Evolutionary conservation across 2,797 vertebrate species (phyloP).

Genomic region (Enteromius fasciolatus): DNA sequence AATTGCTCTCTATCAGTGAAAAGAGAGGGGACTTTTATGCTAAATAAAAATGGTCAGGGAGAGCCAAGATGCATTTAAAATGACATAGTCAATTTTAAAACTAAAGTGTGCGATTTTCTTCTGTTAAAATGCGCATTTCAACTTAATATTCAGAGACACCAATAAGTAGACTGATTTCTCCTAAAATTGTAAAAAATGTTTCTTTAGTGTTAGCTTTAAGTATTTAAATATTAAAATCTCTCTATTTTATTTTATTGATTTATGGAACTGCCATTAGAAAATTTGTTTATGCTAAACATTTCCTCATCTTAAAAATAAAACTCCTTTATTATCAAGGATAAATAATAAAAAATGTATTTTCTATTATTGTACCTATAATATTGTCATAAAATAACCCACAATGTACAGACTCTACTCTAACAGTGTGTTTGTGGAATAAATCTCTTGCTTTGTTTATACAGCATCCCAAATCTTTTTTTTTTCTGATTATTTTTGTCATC

Average conservation of each 20-base stretch:
- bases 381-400: background rate
- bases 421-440: background rate
- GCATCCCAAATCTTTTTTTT: background rate
- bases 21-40: slow-evolving; percentile 35
- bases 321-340: background rate
- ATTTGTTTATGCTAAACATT: background rate
- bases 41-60: slow-evolving; percentile 26
- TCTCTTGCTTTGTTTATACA: background rate
- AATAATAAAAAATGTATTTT: background rate
- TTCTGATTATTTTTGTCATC: background rate
- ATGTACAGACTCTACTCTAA: background rate
- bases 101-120: background rate
- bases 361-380: background rate
- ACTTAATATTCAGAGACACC: background rate
- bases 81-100: background rate
- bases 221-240: background rate
- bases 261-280: background rate
- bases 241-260: background rate
- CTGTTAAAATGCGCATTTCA: background rate
- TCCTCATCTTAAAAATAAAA: background rate
- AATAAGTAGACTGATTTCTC: background rate
- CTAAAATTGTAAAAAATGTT: background rate
- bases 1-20: slow-evolving; percentile 35
- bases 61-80: slow-evolving; percentile 5
- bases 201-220: background rate